Evolutionary conservation across 2,888 invertebrate species (phyloP), one percentile per base, ranked within the genome.

Genomic region (Pasiphila rectangulata): DNA sequence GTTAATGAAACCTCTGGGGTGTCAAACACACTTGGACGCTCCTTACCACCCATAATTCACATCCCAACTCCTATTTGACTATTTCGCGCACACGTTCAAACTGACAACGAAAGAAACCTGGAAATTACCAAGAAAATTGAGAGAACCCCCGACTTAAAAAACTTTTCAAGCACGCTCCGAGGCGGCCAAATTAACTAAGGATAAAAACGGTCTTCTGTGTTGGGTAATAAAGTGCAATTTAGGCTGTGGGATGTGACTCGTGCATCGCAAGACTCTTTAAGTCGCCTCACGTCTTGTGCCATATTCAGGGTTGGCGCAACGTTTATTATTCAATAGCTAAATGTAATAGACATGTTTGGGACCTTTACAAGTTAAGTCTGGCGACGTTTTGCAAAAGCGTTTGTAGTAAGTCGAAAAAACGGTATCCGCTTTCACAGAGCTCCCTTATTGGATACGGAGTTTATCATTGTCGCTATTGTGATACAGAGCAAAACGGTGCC

Each of bases 311-410:
- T 61, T 67, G 69, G 65, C 72, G 59, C 69, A 65, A 69, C 79
- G 78, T 79, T 80, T 79, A 79, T 79, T 80, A 81, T 81, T 79
- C 78, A 80, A 77, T 79, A 77, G 72, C 73, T 72, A 74, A 76
- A 76, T 72, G 76, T 80, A 76, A 76, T 77, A 74, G 72, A 73
- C 72, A 71, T 75, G 75, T 77, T 75, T 71, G 62, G 63, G 42
- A 58, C 57, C 52, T 63, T 56, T 58, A 50, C n/a, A 54, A 39
- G 47, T 50, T 40, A 46, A 34, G 35, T 51, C 37, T 53, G 56
- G 53, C 50, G 54, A 55, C 49, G 29, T 50, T 57, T 36, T 43
- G 52, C 53, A 50, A 56, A 55, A 51, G 59, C 58, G 62, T 67
- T 55, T 51, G 49, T 50, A 47, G 20, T 30, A 20, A 41, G 24